A percentile compares a stretch with the other conserved stretches of the same genome.
These are phyloP conservation scores for Emydoidea blandingii DNA, from an alignment of 2,797 vertebrate species.

Conservation along the genomic window DNA sequence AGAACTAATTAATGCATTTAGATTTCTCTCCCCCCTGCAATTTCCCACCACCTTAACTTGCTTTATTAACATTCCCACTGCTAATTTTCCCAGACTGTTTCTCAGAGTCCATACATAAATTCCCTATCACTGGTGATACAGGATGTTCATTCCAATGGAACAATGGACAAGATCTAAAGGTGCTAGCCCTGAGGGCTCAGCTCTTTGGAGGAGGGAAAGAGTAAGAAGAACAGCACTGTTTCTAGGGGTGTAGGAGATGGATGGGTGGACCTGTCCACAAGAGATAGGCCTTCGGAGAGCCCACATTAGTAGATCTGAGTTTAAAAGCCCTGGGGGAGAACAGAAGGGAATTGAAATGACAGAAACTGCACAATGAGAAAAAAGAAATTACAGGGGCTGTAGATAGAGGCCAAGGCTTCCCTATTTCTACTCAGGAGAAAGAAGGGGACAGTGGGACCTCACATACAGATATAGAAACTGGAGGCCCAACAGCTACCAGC, in stretches of 20 bases:
- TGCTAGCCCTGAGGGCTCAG: neutral
- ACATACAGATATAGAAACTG: neutral
- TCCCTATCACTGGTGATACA: no score
- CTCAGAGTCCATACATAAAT: neutral
- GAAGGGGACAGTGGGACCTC: neutral
- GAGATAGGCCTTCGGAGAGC: neutral
- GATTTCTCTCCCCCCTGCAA: neutral
- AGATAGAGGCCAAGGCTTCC: neutral
- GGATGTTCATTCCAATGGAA: neutral
- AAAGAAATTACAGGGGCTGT: neutral
- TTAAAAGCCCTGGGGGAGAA: neutral
- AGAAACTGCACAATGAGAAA: neutral
- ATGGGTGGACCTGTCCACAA: neutral
- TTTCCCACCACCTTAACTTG: neutral
- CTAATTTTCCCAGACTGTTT: neutral
- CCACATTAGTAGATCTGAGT: neutral
- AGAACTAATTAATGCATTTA: conserved; percentile 43
- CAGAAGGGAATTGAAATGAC: neutral
- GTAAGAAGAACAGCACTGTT: neutral
- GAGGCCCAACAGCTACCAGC: neutral
- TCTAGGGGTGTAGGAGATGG: neutral
- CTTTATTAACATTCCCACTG: neutral
- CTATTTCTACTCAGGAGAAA: neutral
- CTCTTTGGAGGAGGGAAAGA: neutral
- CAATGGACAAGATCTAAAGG: neutral